Conservation (phyloP, 1,140 invertebrate genomes). For the Drosophila ercepeae region DNA sequence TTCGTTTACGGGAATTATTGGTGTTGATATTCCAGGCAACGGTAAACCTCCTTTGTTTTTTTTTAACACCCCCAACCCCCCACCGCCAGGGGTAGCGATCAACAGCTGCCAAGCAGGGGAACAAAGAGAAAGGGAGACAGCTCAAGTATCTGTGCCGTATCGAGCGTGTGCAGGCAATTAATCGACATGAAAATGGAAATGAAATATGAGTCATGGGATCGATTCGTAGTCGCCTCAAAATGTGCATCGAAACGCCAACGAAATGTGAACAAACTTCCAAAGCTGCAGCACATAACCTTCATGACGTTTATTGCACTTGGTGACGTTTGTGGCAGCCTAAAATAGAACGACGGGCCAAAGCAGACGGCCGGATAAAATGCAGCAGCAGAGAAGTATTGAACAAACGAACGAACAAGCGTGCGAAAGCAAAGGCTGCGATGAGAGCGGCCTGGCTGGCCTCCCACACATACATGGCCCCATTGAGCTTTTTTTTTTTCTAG, state of each 20-base stretch:
- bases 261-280: conserved; percentile 44
- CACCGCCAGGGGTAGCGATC: not conserved
- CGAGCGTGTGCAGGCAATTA: conserved; percentile 44
- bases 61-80: not conserved
- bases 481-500: conserved; percentile 18
- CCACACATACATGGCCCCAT: conserved; percentile 29
- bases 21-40: not conserved
- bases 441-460: conserved; percentile 23
- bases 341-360: conserved; percentile 41
- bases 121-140: conserved; percentile 19
- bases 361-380: conserved; percentile 11
- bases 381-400: not conserved
- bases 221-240: conserved; percentile 42
- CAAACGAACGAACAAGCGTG: conserved; percentile 17
- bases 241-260: conserved; percentile 18
- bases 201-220: conserved; percentile 36
- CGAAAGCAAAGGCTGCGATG: conserved; percentile 27
- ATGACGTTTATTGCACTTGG: conserved; percentile 51
- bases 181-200: conserved; percentile 45
- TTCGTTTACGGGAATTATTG: not conserved
- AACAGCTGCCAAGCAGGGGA: conserved; percentile 28
- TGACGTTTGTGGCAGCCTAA: conserved; percentile 46
- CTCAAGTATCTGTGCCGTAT: conserved; percentile 38
- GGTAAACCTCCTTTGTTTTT: conserved; percentile 13
- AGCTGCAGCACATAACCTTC: conserved; percentile 45